Conservation (phyloP, 2,113 vertebrate genomes). For the Tragelaphus strepsiceros region DNA sequence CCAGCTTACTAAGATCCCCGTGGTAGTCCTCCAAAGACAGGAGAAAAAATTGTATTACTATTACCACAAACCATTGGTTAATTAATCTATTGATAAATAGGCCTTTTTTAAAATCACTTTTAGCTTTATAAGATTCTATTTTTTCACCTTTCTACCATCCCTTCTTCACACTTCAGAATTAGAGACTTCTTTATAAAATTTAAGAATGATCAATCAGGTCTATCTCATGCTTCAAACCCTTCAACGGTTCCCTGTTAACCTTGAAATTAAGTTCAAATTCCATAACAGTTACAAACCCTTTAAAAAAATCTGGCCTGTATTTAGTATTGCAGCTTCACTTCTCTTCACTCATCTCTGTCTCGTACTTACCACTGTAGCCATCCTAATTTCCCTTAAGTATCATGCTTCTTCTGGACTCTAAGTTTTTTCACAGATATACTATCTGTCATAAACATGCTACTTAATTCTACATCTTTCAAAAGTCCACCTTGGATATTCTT, state of each 20-base stretch:
- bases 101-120: not conserved
- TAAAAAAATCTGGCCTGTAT: not conserved
- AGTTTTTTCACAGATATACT: not conserved
- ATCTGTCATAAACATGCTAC: not conserved
- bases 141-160: not conserved
- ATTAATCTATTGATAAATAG: not conserved
- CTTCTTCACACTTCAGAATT: not conserved
- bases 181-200: not conserved
- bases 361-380: not conserved
- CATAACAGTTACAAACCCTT: not conserved
- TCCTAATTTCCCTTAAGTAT: not conserved
- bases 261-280: not conserved
- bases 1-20: not conserved
- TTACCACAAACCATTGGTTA: not conserved
- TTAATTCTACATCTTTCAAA: not conserved
- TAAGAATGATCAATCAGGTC: not conserved
- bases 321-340: not conserved
- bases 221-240: not conserved
- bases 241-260: not conserved
- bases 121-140: not conserved
- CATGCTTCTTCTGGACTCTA: not conserved
- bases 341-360: not conserved
- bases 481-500: not conserved
- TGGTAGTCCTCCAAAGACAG: not conserved
- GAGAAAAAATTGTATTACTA: not conserved